Base-by-base conservation (phyloP, 2,113 vertebrate genomes). In the Megaceryle torquata region DNA sequence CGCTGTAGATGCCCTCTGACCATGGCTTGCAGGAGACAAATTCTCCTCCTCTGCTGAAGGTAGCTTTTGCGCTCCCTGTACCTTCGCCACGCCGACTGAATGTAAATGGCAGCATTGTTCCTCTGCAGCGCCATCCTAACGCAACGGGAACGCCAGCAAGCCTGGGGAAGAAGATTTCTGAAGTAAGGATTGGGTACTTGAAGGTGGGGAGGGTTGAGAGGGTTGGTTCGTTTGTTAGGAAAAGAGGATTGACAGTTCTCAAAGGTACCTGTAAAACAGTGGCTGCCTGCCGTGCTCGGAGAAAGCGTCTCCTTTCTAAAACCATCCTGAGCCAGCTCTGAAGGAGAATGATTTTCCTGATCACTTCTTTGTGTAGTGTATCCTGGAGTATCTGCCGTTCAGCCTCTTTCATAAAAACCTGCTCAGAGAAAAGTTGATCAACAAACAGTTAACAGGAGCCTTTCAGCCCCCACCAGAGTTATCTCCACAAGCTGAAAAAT, bases 321-420 rank as follows among this genome's bases (percentile, higher is more conserved):
- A 95, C 98, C 97, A 98, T 98, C 83, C 98, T 98, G 95, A 99
- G 98, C 98, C 99, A 99, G 96, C 98, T 98, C 97, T 99, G 99
- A 24, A 99, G 98, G 44, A 99, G 98, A 89, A 99, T 94, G 92
- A 99, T 99, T 96, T 99, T 99, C 15, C 91, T 97, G 92, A 99
- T 99, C 5, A 99, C 99, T n/a, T 99, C 99, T 48, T 97, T 98
- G 97, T 99, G 99, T 89, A 99, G 98, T 1, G 97, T 98, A 88
- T 99, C 99, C 97, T 99, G 99, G 51, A 99, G 98, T 67, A 98
- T 97, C 96, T 99, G 99, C 22, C 99, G 97, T 80, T 99, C 98
- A 1, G 98, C 97, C 96, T 99, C 99, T 89, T 99, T 99, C 93
- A 99, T 98, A 88, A 99, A 99, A n/a, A 99, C 98, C 99, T 99